Evolutionary conservation across 2,797 vertebrate genomes (phyloP), one percentile per base, ranked within the genome.

Genomic region (Diplodus sargus): DNA sequence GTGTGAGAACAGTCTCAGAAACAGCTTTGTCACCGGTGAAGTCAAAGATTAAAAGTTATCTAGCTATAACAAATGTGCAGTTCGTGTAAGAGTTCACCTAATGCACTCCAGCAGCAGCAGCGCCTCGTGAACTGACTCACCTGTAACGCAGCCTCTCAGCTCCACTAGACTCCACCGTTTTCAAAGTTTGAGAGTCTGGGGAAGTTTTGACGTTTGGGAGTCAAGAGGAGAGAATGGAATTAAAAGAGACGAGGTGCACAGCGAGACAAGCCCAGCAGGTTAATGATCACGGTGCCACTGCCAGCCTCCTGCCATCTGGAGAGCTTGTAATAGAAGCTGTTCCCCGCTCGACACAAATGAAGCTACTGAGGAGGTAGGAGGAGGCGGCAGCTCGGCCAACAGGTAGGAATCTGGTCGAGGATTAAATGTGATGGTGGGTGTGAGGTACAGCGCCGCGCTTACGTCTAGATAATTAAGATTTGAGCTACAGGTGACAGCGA

Each of bases 251-350:
- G 66, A 70, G 79, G 78, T 73, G 42, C 71, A 76, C 49, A 71
- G 9, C 30, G 65, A 80, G 75, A 80, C 58, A 28, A 76, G 76
- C 76, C 78, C 83, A 45, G 78, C 78, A 82, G 81, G 83, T 82
- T 86, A 89, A 85, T 79, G 76, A 89, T 87, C 83, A 48, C 57
- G 66, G 76, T 52, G 67, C 70, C 67, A 43, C 68, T 1, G 23
- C 75, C 64, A 9, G 76, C 49, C 82, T 79, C 64, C 72, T 16
- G 79, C 87, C 87, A 85, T 88, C 86, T 91, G 90, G 28, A 79
- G 53, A 57, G 56, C 78, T 73, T 79, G 76, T 76, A 79, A 79
- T 28, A 28, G 76, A 84, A 76, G 56, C 70, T 70, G 73, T 22
- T 87, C 61, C 39, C 73, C 75, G 77, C 59, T 76, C 79, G 64